Percentiles rank a stretch among this genome's conserved stretches.
phyloP scores from a whole-genome alignment of 2,888 invertebrate species.

The Sthenelais limicola region DNA sequence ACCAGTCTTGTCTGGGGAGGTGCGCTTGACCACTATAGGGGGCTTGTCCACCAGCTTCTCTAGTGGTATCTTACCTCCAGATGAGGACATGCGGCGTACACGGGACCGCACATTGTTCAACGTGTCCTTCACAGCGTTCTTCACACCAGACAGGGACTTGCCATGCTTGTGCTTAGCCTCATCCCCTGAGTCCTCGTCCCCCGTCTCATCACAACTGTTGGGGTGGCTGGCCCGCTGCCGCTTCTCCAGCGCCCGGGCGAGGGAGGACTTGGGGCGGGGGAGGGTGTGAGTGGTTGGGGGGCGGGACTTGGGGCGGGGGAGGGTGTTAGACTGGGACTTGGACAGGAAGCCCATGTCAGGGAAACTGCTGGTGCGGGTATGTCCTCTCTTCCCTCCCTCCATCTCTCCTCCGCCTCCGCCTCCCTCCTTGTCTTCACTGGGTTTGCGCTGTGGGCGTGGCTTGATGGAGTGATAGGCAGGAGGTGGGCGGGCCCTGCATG shows the following conservation, averaged over 20 bases:
- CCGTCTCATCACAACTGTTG: conserved; percentile 10
- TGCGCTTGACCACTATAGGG: no score
- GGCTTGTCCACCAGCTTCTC: conserved; percentile 12
- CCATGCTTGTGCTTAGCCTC: not conserved
- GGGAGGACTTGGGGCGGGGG: not conserved
- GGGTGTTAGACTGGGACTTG: not conserved
- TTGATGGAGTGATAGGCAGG: no score
- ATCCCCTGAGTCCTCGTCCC: not conserved
- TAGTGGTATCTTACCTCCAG: conserved; percentile 2
- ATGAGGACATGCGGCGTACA: conserved; percentile 15
- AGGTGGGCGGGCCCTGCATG: no score
- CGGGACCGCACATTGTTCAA: conserved; percentile 16
- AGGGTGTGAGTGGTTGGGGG: not conserved
- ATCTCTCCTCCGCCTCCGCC: not conserved
- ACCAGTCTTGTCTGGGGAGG: no score
- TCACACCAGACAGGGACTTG: conserved; percentile 5
- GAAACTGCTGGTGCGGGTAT: conserved; percentile 16
- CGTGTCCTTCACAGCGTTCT: conserved; percentile 17
- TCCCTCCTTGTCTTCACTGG: no score
- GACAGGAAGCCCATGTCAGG: conserved; percentile 12
- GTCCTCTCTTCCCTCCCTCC: not conserved
- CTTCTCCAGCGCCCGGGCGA: not conserved
- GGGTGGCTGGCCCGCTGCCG: no score
- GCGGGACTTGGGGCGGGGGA: conserved; percentile 9
- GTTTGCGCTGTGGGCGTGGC: no score